Percentiles rank a stretch among this genome's conserved stretches.
Conservation (phyloP, 2,797 vertebrate species). For the Semotilus atromaculatus region DNA sequence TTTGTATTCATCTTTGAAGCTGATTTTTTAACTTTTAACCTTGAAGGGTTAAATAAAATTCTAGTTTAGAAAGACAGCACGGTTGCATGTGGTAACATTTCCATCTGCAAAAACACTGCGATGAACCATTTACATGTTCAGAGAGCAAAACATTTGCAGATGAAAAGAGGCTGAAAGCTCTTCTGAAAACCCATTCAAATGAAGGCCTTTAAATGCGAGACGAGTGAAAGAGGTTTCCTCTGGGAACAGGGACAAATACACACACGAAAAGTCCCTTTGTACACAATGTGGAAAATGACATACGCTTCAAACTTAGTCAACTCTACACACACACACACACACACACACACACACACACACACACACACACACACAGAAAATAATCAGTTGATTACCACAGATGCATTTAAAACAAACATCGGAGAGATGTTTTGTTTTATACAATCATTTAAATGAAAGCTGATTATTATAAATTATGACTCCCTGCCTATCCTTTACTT, state of each 20-base stretch:
- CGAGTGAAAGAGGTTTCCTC: constrained; percentile 15
- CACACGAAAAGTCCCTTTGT: constrained; percentile 38
- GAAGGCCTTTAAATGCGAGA: constrained; percentile 17
- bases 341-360: no score
- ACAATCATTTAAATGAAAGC: no score
- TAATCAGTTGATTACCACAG: not conserved
- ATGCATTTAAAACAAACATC: not conserved
- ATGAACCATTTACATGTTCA: not conserved
- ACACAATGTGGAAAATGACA: constrained; percentile 29
- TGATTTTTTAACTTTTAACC: no score
- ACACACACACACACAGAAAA: not conserved
- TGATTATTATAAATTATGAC: not conserved
- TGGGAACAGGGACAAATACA: constrained; percentile 35
- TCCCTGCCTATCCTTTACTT: not conserved
- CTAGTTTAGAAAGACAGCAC: not conserved
- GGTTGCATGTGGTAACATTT: not conserved
- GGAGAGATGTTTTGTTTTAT: not conserved
- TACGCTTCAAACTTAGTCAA: not conserved
- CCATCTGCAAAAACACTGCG: not conserved
- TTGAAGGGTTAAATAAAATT: no score
- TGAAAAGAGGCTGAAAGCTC: constrained; percentile 41
- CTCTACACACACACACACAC: no score
- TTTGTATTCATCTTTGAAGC: no score
- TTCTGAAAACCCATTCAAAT: constrained; percentile 13
- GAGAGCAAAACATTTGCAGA: constrained; percentile 24